Evolutionary conservation across 1,140 invertebrate species (phyloP), one percentile per base, ranked within the genome.

Genomic region (Drosophila truncata): DNA sequence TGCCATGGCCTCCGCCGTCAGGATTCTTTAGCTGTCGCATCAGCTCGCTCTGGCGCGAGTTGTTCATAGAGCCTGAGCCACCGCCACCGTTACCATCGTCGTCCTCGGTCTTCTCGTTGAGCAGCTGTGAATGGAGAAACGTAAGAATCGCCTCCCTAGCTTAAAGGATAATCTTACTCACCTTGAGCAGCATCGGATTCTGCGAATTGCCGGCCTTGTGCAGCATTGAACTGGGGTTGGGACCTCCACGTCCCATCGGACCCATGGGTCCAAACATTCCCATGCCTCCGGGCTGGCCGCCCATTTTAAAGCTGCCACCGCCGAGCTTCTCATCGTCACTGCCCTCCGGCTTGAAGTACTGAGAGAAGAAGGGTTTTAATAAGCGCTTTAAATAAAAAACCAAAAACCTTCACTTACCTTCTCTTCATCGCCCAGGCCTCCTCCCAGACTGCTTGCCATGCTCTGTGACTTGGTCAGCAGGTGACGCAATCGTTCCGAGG

Each of bases 81-180:
- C 74, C 52, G 0, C 74, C 64, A 3, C 57, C 66, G 93, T 60
- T 94, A 93, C 82, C 96, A 73, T 95, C 95, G 76, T 97, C 96
- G 75, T 97, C 96, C 73, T 98, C 96, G 52, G 95, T 96, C 93
- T 96, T 97, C 62, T 97, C 96, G 88, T 97, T 98, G 29, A 98
- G 93, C 87, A 98, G 94, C 96, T 98, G 92, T 23, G 94, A 94
- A 78, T 9, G 2, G 7, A 25, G 14, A 9, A 25, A 4, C 2
- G 25, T 1, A 0, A 27, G 13, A 25, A n/a, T n/a, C n/a, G n/a
- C 1, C 25, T 20, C 1, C 1, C 8, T 11, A 1, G n/a, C 13
- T 13, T 5, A 0, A 6, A n/a, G 3, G 2, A 23, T 4, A 4
- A 8, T 16, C 1, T 7, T 9, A 62, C 62, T 94, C 93, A 97